Percentiles rank a stretch among this genome's conserved stretches.
phyloP scores from a whole-genome alignment of 37 sponge, comb jelly and placozoan species.

The Amphimedon queenslandica region DNA sequence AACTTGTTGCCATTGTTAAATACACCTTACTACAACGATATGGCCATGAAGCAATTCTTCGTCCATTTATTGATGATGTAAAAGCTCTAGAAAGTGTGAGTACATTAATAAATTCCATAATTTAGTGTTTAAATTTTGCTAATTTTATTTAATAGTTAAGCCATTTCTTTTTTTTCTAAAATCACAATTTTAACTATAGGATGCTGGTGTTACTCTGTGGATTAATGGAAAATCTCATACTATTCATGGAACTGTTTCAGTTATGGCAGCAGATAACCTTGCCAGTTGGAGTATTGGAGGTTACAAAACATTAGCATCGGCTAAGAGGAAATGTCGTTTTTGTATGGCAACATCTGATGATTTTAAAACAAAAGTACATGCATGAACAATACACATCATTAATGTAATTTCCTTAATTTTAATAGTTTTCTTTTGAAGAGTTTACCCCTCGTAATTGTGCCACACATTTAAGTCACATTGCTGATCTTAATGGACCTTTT shows the following conservation, averaged over 20 bases:
- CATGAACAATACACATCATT: background rate
- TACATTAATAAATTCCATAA: background rate
- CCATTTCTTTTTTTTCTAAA: too few relatives aligned
- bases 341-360: constrained; percentile 44
- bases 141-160: too few relatives aligned
- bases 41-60: constrained; percentile 22
- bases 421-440: constrained; percentile 31
- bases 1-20: background rate
- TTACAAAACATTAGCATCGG: constrained; percentile 35
- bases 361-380: constrained; percentile 36
- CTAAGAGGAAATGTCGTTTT: constrained; percentile 44
- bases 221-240: background rate
- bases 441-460: constrained; percentile 22
- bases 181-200: constrained; percentile 4
- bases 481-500: constrained; percentile 37
- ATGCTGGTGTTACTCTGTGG: constrained; percentile 20
- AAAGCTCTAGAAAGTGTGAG: constrained; percentile 27
- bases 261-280: constrained; percentile 52
- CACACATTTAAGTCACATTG: constrained; percentile 36
- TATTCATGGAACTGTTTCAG: constrained; percentile 37
- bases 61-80: constrained; percentile 35
- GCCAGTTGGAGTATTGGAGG: constrained; percentile 38
- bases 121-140: too few relatives aligned
- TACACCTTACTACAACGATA: constrained; percentile 13
- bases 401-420: background rate